Base-by-base conservation (phyloP, 2,888 invertebrate species). In the Aleiodes leptofemur region DNA sequence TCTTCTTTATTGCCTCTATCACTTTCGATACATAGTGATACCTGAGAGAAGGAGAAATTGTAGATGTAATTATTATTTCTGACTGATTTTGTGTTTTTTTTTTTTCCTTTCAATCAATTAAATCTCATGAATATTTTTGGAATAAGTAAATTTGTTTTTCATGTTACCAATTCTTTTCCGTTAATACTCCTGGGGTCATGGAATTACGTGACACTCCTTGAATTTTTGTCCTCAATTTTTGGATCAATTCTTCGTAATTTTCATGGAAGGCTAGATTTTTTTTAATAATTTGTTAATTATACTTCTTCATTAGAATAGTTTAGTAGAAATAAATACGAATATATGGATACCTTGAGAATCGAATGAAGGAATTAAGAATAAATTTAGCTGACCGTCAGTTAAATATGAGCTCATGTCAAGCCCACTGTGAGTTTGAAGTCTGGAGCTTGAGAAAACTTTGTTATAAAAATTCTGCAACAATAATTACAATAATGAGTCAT, bases 1-100 rank as follows among this genome's bases (percentile, higher is more conserved):
- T 96, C 84, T 96, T 96, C 84, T 94, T 95, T 69, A 96, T 94
- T 56, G 94, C 94, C 81, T 97, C 96, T 95, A 96, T 96, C 0
- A 95, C 94, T 89, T 95, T 95, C 59, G 92, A 93, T 85, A 95
- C 95, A 90, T 95, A 96, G 80, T 95, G 94, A 86, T 95, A 93
- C 93, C 92, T 91, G 78, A 48, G 7, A 66, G 34, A 76, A 55
- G n/a, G 71, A 61, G 69, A 70, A 77, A 69, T 68, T 23, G 74
- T 73, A 69, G 76, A 55, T 76, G 61, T 16, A 76, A 57, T 11
- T 31, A 73, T 53, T 31, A 56, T 69, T 72, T 50, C 8, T 23
- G 53, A 56, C 55, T 69, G 59, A 77, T 56, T 61, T 23, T 23
- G 23, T 23, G n/a, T 23, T 23, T 23, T 23, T 23, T 70, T 11